These are phyloP conservation scores for Hippoglossus hippoglossus DNA, from an alignment of 2,797 vertebrate genomes.

Conservation along the genomic window DNA sequence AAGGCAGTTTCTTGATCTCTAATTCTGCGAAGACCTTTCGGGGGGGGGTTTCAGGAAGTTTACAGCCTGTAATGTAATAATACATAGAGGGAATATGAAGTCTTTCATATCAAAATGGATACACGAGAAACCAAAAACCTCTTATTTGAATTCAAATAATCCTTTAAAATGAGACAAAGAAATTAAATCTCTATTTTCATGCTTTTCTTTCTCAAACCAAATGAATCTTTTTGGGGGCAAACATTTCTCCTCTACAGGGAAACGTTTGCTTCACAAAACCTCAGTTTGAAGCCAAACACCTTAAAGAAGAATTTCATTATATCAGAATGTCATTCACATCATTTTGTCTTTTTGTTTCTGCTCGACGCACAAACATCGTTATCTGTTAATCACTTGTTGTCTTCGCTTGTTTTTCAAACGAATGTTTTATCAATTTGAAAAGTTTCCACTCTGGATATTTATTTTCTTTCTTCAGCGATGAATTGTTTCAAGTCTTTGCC, in stretches of 20 bases:
- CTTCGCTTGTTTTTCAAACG: not conserved
- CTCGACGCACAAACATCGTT: constrained; percentile 18
- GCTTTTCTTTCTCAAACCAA: constrained; percentile 55
- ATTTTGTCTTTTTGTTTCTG: constrained; percentile 38
- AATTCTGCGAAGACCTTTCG: no score
- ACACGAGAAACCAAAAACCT: not conserved
- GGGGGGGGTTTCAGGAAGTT: no score
- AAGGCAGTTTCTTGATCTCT: not conserved
- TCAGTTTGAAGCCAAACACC: constrained; percentile 71
- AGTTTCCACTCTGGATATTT: constrained; percentile 21
- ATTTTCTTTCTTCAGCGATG: not conserved
- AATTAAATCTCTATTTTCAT: constrained; percentile 57
- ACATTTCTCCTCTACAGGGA: constrained; percentile 39
- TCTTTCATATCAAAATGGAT: no score
- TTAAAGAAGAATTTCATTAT: constrained; percentile 55
- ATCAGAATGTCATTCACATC: not conserved
- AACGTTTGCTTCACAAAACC: constrained; percentile 58
- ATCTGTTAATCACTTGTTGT: constrained; percentile 19
- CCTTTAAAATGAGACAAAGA: not conserved
- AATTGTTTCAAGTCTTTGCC: not conserved
- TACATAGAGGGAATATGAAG: no score
- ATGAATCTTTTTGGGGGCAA: constrained; percentile 49
- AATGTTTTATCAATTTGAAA: not conserved
- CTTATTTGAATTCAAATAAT: constrained; percentile 5
- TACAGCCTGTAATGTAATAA: no score